Base-by-base conservation (phyloP, 2,888 invertebrate species). In the Sisyra terminalis region DNA sequence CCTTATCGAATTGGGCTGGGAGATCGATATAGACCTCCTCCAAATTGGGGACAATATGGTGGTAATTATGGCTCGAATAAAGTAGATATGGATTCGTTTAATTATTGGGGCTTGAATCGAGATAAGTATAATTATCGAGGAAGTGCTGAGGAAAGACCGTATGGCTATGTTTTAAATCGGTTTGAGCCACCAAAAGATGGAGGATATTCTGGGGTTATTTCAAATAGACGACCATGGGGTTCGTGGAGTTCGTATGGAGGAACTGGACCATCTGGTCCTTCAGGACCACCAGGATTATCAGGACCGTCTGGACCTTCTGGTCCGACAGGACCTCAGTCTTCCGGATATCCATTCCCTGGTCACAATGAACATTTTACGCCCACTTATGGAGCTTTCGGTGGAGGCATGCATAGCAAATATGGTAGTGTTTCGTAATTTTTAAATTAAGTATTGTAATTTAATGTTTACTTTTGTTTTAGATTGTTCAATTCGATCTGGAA, bases 401-500 rank as follows among this genome's bases (percentile, higher is more conserved):
- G 37, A 16, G 13, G 32, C 15, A 38, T 30, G 16, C 17, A 10
- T 17, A 15, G 10, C 17, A 15, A 40, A 42, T 40, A 32, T 9
- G 32, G 32, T 32, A 32, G 7, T 8, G 30, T 9, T 6, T 32
- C 9, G 4, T 32, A 13, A 32, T 32, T 6, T 32, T 14, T 3
- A 13, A 14, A 8, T 7, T n/a, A 13, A 9, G 31, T 31, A 4
- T 11, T 13, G 7, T 13, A 31, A 11, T 31, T 11, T 31, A 35
- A 3, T 38, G 14, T 16, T 16, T 9, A 10, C 14, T 46, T 48
- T 32, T 34, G 43, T 57, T 55, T 1, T 54, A 77, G 84, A 83
- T 52, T 87, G 87, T 52, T 83, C 83, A 1, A 71, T 82, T 1
- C 73, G 81, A 49, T 73, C 77, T 1, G 73, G 77, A 2, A 75